Percentiles rank a stretch among this genome's conserved stretches.
Evolutionary conservation across 1,140 invertebrate genomes (phyloP).

Genomic region (Marisa cornuarietis): DNA sequence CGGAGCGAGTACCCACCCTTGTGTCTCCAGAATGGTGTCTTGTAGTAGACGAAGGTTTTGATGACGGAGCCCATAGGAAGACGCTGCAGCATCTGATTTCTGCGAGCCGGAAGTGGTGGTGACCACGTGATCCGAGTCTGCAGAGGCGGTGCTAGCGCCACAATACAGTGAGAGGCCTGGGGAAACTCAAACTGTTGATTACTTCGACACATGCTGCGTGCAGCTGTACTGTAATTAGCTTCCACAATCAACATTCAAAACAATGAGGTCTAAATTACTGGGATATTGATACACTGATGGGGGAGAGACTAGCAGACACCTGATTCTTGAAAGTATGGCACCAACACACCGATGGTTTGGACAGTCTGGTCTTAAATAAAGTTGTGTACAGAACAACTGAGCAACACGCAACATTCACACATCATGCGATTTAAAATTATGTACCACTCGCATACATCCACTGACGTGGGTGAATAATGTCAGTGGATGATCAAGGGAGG

Average conservation of each 20-base stretch:
- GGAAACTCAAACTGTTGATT: neutral
- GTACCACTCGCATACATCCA: too few species aligned
- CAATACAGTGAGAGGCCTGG: conserved; percentile 59
- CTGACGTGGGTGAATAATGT: too few species aligned
- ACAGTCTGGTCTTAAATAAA: too few species aligned
- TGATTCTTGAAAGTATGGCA: too few species aligned
- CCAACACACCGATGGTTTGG: too few species aligned
- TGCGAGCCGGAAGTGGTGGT: conserved; percentile 56
- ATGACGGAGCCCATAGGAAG: conserved; percentile 65
- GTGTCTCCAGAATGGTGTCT: conserved; percentile 61
- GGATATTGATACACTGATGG: neutral
- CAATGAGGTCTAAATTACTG: neutral
- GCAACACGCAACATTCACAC: too few species aligned
- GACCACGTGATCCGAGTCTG: conserved; percentile 63
- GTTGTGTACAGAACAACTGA: too few species aligned
- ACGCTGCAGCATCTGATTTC: conserved; percentile 63
- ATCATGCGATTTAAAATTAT: too few species aligned
- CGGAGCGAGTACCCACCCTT: conserved; percentile 40
- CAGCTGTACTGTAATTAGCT: neutral
- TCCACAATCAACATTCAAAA: neutral
- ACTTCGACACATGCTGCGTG: neutral
- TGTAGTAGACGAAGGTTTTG: conserved; percentile 64
- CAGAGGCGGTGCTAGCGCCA: conserved; percentile 59
- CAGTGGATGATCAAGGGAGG: too few species aligned
- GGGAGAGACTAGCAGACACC: neutral